Base-by-base conservation (phyloP, 2,888 invertebrate species). In the Therioaphis trifolii region DNA sequence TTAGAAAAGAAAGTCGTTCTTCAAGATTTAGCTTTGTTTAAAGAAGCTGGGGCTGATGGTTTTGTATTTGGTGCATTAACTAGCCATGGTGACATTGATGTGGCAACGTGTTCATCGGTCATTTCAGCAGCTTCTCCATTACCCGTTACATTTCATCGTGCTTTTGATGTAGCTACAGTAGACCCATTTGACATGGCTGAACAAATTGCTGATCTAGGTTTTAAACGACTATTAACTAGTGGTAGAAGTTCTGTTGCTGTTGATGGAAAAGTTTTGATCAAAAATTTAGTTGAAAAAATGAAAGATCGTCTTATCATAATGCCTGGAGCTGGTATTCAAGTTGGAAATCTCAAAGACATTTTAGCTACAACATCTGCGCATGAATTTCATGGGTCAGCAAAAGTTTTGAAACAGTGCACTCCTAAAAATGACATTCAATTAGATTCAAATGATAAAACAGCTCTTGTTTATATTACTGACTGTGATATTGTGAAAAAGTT, bases 61-160 rank as follows among this genome's bases (percentile, higher is more conserved):
- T 95, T 98, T 88, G 97, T 98, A 0, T 96, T 97, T 88, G 98
- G 98, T 0, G 94, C 94, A 0, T 89, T 97, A 0, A 93, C 91
- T 4, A 87, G 89, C 7, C 89, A 91, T 18, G 91, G 91, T 14
- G 89, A 91, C 2, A 90, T 96, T n/a, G 92, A 96, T 87, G 89
- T 90, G 85, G 89, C 91, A 46, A 90, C 90, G 71, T 95, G 94
- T 87, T 87, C 89, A 52, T 90, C 90, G 85, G 89, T 95, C 2
- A 88, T 94, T 21, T 88, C 89, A 58, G 89, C 89, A 15, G 92
- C 93, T 0, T 87, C 89, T 77, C 93, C 93, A 0, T 88, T 92
- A 46, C 94, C 95, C 0, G 92, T 94, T 0, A 96, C 96, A 14
- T 96, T 96, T 88, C 96, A 96, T 87, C 91, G 96, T 86, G 97